Evolutionary conservation across 2,888 invertebrate genomes (phyloP).

Genomic region (Tethea ocularis): DNA sequence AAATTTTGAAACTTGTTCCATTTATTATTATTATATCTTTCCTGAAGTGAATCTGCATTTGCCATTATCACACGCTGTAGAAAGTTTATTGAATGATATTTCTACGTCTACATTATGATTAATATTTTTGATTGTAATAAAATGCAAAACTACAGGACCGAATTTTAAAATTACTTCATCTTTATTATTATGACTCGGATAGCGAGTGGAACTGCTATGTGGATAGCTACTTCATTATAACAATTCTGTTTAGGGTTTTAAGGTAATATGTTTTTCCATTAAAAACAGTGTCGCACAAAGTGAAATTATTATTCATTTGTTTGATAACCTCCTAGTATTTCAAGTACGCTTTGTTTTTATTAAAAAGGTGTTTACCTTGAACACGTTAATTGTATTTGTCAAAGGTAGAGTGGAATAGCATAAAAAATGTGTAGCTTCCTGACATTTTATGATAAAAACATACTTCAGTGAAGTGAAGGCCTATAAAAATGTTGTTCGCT

Average conservation of each 20-base stretch:
- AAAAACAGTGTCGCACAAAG: background rate
- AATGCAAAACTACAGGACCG: too few species aligned
- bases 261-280: background rate
- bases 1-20: too few species aligned
- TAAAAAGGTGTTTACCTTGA: background rate
- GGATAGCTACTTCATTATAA: background rate
- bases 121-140: background rate
- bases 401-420: background rate
- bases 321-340: background rate
- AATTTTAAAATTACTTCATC: too few species aligned
- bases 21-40: too few species aligned
- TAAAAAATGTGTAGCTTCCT: slow-evolving; percentile 2
- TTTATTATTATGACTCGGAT: too few species aligned
- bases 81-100: background rate
- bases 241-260: background rate
- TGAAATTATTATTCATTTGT: background rate
- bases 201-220: too few species aligned
- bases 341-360: background rate
- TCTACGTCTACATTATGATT: background rate
- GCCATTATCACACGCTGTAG: background rate
- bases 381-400: slow-evolving; percentile 1
- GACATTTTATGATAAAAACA: background rate
- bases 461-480: background rate
- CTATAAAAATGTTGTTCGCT: background rate
- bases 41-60: background rate